Percentiles rank a stretch among this genome's conserved stretches.
Conservation (phyloP, 2,113 vertebrate genomes). For the Thunnus maccoyii region DNA sequence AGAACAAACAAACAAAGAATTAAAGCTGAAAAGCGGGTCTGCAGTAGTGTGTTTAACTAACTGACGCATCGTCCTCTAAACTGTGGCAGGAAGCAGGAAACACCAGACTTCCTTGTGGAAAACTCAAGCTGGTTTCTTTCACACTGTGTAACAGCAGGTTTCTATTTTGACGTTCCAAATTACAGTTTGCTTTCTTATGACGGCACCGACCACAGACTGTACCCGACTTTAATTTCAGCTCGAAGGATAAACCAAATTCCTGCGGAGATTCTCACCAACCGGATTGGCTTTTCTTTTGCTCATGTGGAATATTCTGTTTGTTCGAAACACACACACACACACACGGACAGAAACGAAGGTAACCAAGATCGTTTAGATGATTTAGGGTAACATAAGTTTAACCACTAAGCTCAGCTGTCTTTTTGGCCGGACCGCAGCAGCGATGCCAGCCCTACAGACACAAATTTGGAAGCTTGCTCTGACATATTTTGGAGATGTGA, state of each 20-base stretch:
- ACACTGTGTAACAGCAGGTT: not conserved
- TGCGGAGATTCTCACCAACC: conserved; percentile 14
- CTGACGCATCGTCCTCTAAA: not conserved
- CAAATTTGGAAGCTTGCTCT: too few species aligned
- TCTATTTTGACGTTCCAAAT: conserved; percentile 53
- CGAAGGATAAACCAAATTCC: conserved; percentile 43
- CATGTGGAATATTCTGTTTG: conserved; percentile 7
- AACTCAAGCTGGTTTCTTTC: not conserved
- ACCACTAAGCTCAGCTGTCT: not conserved
- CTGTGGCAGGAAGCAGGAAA: conserved; percentile 38
- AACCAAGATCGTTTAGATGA: not conserved
- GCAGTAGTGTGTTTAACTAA: too few species aligned
- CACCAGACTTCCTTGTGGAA: conserved; percentile 53
- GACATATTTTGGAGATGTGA: too few species aligned
- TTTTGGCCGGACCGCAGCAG: too few species aligned
- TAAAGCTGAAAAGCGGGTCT: too few species aligned
- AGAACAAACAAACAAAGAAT: too few species aligned
- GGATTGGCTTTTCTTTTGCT: conserved; percentile 11
- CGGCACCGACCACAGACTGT: not conserved
- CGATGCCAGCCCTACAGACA: too few species aligned
- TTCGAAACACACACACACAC: not conserved
- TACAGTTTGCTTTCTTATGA: conserved; percentile 19
- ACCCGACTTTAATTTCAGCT: conserved; percentile 31
- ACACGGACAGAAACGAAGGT: not conserved
- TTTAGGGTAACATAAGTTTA: not conserved